phyloP scores from a whole-genome alignment of 37 sponge, comb jelly and placozoan species.

The Cliona cf. orientalis region DNA sequence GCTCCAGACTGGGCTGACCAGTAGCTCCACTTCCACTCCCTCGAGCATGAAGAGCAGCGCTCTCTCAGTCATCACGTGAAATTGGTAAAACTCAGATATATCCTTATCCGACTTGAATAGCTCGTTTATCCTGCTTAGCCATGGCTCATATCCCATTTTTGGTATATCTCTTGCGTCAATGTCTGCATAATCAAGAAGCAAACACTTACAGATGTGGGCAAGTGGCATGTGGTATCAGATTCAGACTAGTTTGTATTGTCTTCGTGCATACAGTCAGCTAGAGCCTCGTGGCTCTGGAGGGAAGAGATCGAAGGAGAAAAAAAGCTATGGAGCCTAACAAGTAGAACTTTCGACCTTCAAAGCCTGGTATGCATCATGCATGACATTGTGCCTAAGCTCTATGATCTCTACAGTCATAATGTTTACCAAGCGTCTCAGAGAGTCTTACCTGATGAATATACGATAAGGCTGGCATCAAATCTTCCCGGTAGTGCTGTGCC shows the following conservation, averaged over 20 bases:
- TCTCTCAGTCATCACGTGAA: not conserved
- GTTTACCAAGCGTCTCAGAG: no score
- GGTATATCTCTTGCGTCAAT: constrained; percentile 19
- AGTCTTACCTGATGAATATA: constrained; percentile 47
- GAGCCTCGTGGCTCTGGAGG: no score
- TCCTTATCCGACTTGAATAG: constrained; percentile 26
- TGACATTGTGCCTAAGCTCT: no score
- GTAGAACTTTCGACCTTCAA: no score
- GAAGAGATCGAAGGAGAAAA: no score
- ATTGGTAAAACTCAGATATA: constrained; percentile 10
- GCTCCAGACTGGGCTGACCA: constrained; percentile 57
- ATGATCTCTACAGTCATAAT: no score
- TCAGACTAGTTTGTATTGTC: no score
- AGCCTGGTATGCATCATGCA: no score
- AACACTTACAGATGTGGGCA: no score
- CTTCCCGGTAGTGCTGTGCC: constrained; percentile 54
- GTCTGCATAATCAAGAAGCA: constrained; percentile 40
- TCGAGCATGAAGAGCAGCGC: constrained; percentile 35
- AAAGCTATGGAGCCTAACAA: no score
- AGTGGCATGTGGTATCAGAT: no score
- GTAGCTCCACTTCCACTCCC: constrained; percentile 53
- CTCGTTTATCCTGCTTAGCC: constrained; percentile 38
- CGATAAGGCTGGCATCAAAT: constrained; percentile 37
- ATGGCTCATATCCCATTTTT: constrained; percentile 15
- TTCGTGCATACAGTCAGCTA: no score